Percentiles rank a stretch among this genome's conserved stretches.
These are phyloP conservation scores for Calliphora vicina DNA, from an alignment of 1,140 invertebrate species.

Conservation along the genomic window DNA sequence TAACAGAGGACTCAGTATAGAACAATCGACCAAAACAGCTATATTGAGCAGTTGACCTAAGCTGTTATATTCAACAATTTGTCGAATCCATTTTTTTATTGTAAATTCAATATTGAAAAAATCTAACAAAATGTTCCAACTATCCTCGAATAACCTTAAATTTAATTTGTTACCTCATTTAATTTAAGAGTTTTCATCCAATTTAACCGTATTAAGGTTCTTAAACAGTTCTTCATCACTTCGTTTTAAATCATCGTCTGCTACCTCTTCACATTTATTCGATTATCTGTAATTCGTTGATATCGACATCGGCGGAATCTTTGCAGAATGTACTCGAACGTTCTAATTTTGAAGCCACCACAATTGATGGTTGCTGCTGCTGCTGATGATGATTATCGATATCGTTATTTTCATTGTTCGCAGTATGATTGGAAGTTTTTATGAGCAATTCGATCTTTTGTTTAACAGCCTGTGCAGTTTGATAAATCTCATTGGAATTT, in stretches of 20 bases:
- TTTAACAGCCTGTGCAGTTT: slow-evolving; percentile 52
- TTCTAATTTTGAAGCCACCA: slow-evolving; percentile 58
- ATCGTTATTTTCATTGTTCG: neutral
- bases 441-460: slow-evolving; percentile 59
- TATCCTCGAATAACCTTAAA: no score
- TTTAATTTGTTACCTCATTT: slow-evolving; percentile 14
- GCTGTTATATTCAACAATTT: no score
- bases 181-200: neutral
- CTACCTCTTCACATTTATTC: slow-evolving; percentile 45
- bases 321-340: slow-evolving; percentile 62
- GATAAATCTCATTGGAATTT: slow-evolving; percentile 39
- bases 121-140: no score
- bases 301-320: slow-evolving; percentile 54
- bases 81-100: no score
- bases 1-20: no score
- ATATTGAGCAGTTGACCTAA: no score
- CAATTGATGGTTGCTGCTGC: slow-evolving; percentile 33
- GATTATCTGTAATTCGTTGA: slow-evolving; percentile 59
- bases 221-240: neutral
- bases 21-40: no score
- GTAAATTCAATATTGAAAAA: no score
- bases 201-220: neutral
- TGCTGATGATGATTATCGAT: no score
- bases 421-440: slow-evolving; percentile 42
- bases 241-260: neutral